Percentiles rank a stretch among this genome's conserved stretches.
phyloP scores from a whole-genome alignment of 2,888 invertebrate species.

The Nineta flava region DNA sequence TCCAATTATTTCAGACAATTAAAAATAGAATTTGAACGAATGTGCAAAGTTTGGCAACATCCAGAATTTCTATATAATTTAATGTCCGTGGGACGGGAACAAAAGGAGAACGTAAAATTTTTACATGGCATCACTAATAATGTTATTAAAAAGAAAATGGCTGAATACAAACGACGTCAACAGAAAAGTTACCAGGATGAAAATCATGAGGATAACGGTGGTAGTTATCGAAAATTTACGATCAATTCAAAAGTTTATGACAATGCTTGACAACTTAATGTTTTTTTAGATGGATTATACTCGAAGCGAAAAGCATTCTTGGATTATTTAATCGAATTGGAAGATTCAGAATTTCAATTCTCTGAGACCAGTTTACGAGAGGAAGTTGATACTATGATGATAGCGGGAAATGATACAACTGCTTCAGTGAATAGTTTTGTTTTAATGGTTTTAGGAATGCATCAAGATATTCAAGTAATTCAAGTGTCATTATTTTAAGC shows the following conservation, averaged over 20 bases:
- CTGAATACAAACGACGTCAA: background rate
- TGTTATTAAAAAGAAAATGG: background rate
- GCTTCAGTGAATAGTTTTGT: background rate
- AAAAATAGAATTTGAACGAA: background rate
- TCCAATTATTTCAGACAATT: background rate
- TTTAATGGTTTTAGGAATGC: background rate
- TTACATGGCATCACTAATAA: background rate
- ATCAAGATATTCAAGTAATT: slow-evolving; percentile 1
- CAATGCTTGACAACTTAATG: no score
- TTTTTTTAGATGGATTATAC: background rate
- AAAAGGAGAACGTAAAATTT: background rate
- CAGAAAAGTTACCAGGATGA: background rate
- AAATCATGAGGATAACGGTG: background rate
- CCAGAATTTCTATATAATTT: background rate
- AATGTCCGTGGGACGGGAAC: background rate
- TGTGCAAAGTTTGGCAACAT: background rate
- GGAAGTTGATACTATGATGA: background rate
- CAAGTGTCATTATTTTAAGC: no score
- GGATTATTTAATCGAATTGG: background rate
- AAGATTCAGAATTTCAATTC: background rate
- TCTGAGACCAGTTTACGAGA: background rate
- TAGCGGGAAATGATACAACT: slow-evolving; percentile 1
- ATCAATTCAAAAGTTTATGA: background rate
- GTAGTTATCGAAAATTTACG: background rate
- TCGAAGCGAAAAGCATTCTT: background rate